Base-by-base conservation (phyloP, 2,797 vertebrate genomes). In the Hoplostethus atlanticus region DNA sequence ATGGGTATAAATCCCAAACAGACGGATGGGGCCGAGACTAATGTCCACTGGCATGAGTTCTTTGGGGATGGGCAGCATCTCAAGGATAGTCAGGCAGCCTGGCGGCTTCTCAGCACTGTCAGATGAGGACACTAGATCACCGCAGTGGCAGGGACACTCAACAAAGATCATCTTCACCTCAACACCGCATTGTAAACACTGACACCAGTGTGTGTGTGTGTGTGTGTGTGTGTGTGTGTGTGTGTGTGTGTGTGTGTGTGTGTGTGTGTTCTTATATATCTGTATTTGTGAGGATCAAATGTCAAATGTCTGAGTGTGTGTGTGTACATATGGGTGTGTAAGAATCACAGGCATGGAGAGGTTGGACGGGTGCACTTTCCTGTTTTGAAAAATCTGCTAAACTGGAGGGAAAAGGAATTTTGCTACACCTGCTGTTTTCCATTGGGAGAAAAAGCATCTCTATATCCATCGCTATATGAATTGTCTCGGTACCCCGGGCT, bases 1-100 rank as follows among this genome's bases (percentile, higher is more conserved):
- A 94, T 91, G 85, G 84, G 61, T 85, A 82, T 92, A 91, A 93
- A 93, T 93, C 85, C 88, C 74, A 78, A 89, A 90, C 85, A 89
- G 88, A 90, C 84, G 90, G 91, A 91, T 73, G 71, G 68, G 76
- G 80, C 87, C 62, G 89, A 92, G 90, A 92, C 90, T 90, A 93
- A 94, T 91, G 90, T 93, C 89, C 82, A 78, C 87, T 91, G 88
- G 90, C 89, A 82, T 77, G 85, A 89, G 81, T 67, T 61, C 78
- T 60, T 66, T 69, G 48, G 86, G 88, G 87, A 89, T 84, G 88
- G 91, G 80, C 85, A 87, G 85, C 57, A 17, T 83, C 85, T 94
- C 87, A 89, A 91, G 89, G 90, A 87, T 81, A 80, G 81, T 30
- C 5, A 47, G 68, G 73, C 73, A 63, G 78, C 72, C 83, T 76